Percentiles rank a stretch among this genome's conserved stretches.
Evolutionary conservation across 1,140 invertebrate genomes (phyloP).

Genomic region (Piezodorus guildinii): DNA sequence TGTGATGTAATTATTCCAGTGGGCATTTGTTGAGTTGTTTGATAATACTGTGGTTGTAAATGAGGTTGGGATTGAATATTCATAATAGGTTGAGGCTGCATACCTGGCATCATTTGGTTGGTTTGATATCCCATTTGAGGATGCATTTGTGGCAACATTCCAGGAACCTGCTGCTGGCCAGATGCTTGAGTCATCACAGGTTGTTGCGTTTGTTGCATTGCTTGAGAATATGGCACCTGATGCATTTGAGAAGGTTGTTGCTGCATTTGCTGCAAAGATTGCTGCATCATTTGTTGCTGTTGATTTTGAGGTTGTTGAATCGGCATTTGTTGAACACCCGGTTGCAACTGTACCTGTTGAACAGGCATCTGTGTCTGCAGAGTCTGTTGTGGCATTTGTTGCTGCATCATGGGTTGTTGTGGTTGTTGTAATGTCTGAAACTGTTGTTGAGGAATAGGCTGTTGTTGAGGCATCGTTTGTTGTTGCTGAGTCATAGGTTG

Average conservation of each 20-base stretch:
- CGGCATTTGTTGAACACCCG: conserved; percentile 21
- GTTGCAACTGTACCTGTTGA: conserved; percentile 22
- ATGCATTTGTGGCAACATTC: conserved; percentile 22
- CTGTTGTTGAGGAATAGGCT: conserved; percentile 20
- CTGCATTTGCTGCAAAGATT: conserved; percentile 26
- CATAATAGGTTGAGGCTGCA: conserved; percentile 30
- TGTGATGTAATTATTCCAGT: conserved; percentile 16
- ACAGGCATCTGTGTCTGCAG: conserved; percentile 14
- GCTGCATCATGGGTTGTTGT: conserved; percentile 22
- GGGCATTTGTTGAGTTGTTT: conserved; percentile 6
- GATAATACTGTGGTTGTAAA: conserved; percentile 33
- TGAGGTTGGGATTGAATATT: conserved; percentile 36
- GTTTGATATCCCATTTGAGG: conserved; percentile 21
- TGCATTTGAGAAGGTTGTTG: conserved; percentile 22
- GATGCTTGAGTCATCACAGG: conserved; percentile 11
- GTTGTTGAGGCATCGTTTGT: conserved; percentile 15
- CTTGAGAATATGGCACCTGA: conserved; percentile 20
- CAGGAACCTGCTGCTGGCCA: conserved; percentile 12
- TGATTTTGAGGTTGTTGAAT: conserved; percentile 23
- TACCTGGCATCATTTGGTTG: conserved; percentile 20
- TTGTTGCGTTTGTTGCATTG: conserved; percentile 20
- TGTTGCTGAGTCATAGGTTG: conserved; percentile 21
- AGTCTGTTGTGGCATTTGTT: conserved; percentile 33
- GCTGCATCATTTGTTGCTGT: conserved; percentile 36
- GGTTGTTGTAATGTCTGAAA: conserved; percentile 23